Conservation (phyloP, 1,140 invertebrate genomes). For the Drosophila murphyi region DNA sequence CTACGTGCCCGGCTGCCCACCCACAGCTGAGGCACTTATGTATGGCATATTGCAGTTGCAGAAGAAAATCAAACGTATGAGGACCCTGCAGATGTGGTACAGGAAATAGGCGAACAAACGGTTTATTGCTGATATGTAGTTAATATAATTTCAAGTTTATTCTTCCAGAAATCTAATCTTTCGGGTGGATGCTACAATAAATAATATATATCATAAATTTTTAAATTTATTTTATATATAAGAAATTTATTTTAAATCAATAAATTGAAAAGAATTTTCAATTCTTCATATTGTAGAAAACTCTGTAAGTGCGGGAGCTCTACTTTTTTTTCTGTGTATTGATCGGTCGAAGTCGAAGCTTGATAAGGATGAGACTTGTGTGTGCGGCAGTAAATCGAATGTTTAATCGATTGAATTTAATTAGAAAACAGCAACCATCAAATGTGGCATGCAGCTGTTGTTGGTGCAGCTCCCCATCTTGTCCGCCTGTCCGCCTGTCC, state of each 20-base stretch:
- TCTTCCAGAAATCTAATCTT: too few species aligned
- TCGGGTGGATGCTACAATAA: too few species aligned
- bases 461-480: constrained; percentile 21
- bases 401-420: constrained; percentile 74
- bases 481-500: background rate
- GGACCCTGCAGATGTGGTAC: constrained; percentile 94
- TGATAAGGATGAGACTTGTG: constrained; percentile 22
- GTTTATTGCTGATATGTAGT: too few species aligned
- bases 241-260: too few species aligned
- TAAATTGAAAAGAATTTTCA: too few species aligned
- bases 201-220: too few species aligned
- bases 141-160: background rate
- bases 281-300: too few species aligned
- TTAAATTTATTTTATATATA: too few species aligned
- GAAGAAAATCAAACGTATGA: constrained; percentile 97
- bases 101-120: constrained; percentile 88
- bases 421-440: constrained; percentile 69
- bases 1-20: constrained; percentile 99
- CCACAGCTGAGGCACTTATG: constrained; percentile 97
- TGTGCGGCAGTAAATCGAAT: constrained; percentile 66
- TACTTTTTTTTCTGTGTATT: background rate
- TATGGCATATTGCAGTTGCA: constrained; percentile 97
- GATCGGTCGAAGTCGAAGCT: constrained; percentile 19
- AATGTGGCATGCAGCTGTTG: constrained; percentile 54
- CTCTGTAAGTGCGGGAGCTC: too few species aligned